Conservation (phyloP, 2,888 invertebrate species). For the Dryomyza anilis region DNA sequence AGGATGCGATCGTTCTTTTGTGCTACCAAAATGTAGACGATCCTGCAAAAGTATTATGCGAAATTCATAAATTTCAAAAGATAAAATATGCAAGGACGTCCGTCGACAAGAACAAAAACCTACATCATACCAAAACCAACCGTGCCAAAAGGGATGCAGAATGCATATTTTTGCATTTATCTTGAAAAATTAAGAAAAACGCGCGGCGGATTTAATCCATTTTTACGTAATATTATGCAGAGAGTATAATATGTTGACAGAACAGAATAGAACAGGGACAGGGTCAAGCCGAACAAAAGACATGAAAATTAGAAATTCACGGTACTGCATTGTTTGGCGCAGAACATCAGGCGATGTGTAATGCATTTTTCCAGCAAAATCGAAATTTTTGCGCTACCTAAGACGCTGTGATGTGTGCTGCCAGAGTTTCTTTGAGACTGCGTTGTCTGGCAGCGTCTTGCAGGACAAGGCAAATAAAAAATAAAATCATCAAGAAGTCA, state of each 20-base stretch:
- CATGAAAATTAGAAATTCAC: conserved; percentile 8
- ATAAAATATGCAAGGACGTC: neutral
- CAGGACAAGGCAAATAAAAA: conserved; percentile 16
- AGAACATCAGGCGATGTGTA: too few species aligned
- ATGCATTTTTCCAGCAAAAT: too few species aligned
- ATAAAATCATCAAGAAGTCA: conserved; percentile 53
- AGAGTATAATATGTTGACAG: neutral
- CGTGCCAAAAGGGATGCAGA: neutral
- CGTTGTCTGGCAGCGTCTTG: neutral
- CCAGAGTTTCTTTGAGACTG: too few species aligned
- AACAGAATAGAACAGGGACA: neutral
- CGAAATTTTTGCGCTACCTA: too few species aligned
- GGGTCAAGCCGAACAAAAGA: neutral
- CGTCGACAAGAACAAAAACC: neutral
- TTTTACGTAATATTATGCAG: conserved; percentile 16
- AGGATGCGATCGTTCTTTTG: neutral
- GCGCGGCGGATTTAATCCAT: neutral
- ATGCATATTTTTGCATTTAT: neutral
- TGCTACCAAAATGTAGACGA: neutral
- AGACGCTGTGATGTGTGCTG: too few species aligned
- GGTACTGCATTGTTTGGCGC: conserved; percentile 10
- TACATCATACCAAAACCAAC: neutral
- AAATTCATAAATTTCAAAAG: neutral
- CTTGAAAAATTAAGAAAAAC: neutral
- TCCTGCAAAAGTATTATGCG: neutral